Base-by-base conservation (phyloP, 2,797 vertebrate species). In the Balearica regulorum region DNA sequence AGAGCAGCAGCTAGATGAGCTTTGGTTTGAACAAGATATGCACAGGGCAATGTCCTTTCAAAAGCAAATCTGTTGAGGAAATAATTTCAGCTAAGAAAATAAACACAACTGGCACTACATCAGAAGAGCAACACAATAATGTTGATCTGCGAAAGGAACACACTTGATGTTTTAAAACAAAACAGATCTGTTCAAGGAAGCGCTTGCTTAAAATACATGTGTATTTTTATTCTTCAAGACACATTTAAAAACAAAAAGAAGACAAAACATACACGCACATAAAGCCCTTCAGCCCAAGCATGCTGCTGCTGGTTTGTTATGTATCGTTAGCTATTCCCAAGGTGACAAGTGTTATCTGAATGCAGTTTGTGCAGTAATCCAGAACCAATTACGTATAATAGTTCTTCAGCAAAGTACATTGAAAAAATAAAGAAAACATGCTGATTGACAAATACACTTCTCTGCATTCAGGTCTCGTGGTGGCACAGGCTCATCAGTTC, bases 1-100 rank as follows among this genome's bases (percentile, higher is more conserved):
- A 77, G 51, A 95, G 71, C 72, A n/a, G 71, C 25, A 71, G 60
- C 44, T 61, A 41, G 55, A 53, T 46, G 71, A 94, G 58, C 46
- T 81, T 62, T 15, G 28, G 43, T 62, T 92, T 83, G 53, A 94
- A 71, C 10, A 65, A 91, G 89, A 86, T 43, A 60, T 1, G 33
- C 35, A 76, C 33, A 37, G 35, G 90, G 82, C 57, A 68, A 31
- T 4, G 39, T 76, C 93, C 87, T 96, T 88, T 78, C 70, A 66
- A 82, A 96, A 93, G 61, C 53, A 90, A 90, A 94, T 87, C 87
- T 96, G 54, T 70, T 15, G 58, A 90, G 95, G 95, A 97, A 94
- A 95, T 86, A 20, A 95, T 92, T 95, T 78, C 87, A 91, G 93
- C 90, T 91, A 81, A 92, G 51, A 85, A 92, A 96, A 96, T 83